Evolutionary conservation across 2,888 invertebrate species (phyloP), one percentile per base, ranked within the genome.

Genomic region (Nemotelus nigrinus): DNA sequence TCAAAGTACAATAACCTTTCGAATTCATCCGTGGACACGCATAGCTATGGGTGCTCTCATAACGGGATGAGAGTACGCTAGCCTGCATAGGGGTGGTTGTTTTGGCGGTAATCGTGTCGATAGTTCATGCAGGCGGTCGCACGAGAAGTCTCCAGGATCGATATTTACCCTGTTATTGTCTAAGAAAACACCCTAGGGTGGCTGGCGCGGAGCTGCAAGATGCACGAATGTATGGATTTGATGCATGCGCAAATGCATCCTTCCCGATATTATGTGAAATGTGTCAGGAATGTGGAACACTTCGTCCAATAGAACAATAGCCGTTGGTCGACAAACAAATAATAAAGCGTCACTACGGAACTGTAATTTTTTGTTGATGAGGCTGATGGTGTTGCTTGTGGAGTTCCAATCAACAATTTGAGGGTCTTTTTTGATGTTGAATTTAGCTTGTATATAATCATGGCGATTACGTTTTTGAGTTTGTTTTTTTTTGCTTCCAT

Each of bases 191-290:
- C 45, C 43, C 10, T 4, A 43, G 10, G 45, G 41, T 45, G 43
- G 45, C 7, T n/a, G 45, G 41, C 10, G 44, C 45, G 65, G 8
- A 10, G 65, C 8, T 44, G 65, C 65, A 65, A 44, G 7, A 8
- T 64, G 44, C 50, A 70, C n/a, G 47, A 39, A 8, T 63, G 39
- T 63, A 2, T 63, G 63, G 63, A 55, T 71, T 71, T 41, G 25
- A 71, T 71, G 55, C 70, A 71, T 71, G 70, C 70, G 70, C 70
- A 71, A 71, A 55, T 55, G 55, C 70, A 71, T 71, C 70, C 55
- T 43, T 72, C 60, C 25, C 45, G 39, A 60, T 47, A 72, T 58
- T 72, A 41, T 41, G 39, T 68, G 25, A 45, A 72, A 60, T 72
- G 55, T 53, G 70, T 58, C 60, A 60, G 39, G n/a, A 72, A 72